Base-by-base conservation (phyloP, 2,888 invertebrate genomes). In the Dolichopus griseipennis region DNA sequence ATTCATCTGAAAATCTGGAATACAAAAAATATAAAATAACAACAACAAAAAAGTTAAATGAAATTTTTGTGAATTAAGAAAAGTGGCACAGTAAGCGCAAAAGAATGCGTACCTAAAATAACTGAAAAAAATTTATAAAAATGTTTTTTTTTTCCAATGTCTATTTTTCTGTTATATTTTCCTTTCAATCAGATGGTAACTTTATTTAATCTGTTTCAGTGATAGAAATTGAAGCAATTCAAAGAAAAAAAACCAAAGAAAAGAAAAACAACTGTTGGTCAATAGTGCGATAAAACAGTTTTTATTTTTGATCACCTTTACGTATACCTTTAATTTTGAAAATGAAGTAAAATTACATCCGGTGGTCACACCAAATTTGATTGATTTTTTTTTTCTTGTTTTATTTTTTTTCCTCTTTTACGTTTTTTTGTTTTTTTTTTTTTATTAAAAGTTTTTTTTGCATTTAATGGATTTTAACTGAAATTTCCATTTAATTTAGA, bases 281-380 rank as follows among this genome's bases (percentile, higher is more conserved):
- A 52, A 52, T 52, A 52, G 18, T 52, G 15, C 52, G 18, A 52
- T 52, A 52, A 52, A 52, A 52, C 52, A n/a, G 12, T 52, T 52
- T 52, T 52, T 27, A 5, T 27, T 27, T 27, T 27, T 27, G 27
- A 27, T 27, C 27, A 27, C 27, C 27, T 27, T 27, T 27, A 27
- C 27, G 27, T 27, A 27, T 27, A 27, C 2, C n/a, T 4, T 52
- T 52, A 6, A 18, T 52, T 52, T 52, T 52, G 15, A 9, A 52
- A 52, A 52, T 52, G 52, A 15, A 52, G 52, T 52, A 52, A 52
- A 52, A 52, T 52, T 52, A 52, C 52, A 52, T 52, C 52, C 52
- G 52, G 52, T 52, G 52, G 52, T 52, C 52, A 52, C 52, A 52
- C 52, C 18, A 52, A 52, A 52, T 52, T 52, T 52, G 52, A 52